These are phyloP conservation scores for Luscinia megarhynchos DNA, from an alignment of 2,797 vertebrate genomes.

Conservation along the genomic window DNA sequence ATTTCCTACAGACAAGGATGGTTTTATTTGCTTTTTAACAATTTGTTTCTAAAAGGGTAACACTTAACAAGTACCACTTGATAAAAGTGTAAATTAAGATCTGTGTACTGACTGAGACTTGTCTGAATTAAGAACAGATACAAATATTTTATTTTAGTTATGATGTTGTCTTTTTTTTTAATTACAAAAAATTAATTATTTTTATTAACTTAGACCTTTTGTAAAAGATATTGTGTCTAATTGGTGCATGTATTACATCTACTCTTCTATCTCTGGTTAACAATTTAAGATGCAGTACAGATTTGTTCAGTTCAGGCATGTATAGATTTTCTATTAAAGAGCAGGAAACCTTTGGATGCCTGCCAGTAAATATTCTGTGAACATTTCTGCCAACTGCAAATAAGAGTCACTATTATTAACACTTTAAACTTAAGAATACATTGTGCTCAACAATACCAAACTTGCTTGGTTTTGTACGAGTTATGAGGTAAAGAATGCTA, in stretches of 20 bases:
- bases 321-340: conserved; percentile 2
- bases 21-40: neutral
- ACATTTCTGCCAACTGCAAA: neutral
- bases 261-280: neutral
- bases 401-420: conserved; percentile 22
- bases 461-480: neutral
- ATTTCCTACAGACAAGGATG: neutral
- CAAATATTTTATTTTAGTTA: neutral
- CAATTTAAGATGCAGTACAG: neutral
- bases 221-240: neutral
- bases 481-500: neutral
- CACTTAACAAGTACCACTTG: neutral
- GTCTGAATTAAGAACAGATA: neutral
- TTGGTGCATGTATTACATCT: neutral
- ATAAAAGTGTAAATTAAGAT: neutral
- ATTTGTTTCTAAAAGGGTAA: neutral
- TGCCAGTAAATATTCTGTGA: conserved; percentile 28
- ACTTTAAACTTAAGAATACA: conserved; percentile 6
- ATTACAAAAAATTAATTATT: neutral
- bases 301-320: neutral
- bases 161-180: neutral
- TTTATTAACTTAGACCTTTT: neutral
- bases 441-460: neutral
- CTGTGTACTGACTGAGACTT: neutral
- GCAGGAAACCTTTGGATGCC: neutral